Base-by-base conservation (phyloP, 2,113 vertebrate species). In the Myxocyprinus asiaticus region DNA sequence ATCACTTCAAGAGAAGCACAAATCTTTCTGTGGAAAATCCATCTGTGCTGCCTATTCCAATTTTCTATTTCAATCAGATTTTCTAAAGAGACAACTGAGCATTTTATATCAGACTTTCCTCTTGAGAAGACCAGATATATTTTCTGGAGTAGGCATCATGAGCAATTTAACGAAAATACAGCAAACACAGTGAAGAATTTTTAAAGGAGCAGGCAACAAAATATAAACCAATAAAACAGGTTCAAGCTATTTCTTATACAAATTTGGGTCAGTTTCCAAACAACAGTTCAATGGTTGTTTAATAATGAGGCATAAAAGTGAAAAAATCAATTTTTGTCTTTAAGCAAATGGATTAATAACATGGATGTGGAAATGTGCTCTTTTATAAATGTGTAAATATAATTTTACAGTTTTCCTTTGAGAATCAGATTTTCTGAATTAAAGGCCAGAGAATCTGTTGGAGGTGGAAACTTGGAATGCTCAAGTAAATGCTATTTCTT, bases 1-100 rank as follows among this genome's bases (percentile, higher is more conserved):
- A 71, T 43, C 51, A 7, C 33, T 56, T 71, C 11, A 56, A 71
- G 51, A 71, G 68, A 53, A 55, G 53, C 50, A 69, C 67, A 53
- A 69, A 42, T 55, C 50, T 69, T 17, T 71, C 68, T 56, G 68
- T 44, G 7, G 51, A 51, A 71, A 42, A 43, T 43, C 10, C 65
- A 67, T 67, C 68, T 43, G 50, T 56, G 50, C 50, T 44, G 47
- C 4, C 33, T 33, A 42, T 10, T 0, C 4, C 51, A 44, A 45
- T 68, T 55, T 14, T 55, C 12, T 5, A 55, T 66, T 56, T 56
- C 51, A 33, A 2, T 33, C 22, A 71, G 68, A 48, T 9, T 17
- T 51, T 71, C 10, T 33, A 3, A 33, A 33, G 22, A 33, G 22
- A 33, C 22, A 1, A 33, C 22, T 33, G 22, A 33, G 22, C 22